These are phyloP conservation scores for Sepiola atlantica DNA, from an alignment of 2,888 invertebrate species.

Conservation along the genomic window DNA sequence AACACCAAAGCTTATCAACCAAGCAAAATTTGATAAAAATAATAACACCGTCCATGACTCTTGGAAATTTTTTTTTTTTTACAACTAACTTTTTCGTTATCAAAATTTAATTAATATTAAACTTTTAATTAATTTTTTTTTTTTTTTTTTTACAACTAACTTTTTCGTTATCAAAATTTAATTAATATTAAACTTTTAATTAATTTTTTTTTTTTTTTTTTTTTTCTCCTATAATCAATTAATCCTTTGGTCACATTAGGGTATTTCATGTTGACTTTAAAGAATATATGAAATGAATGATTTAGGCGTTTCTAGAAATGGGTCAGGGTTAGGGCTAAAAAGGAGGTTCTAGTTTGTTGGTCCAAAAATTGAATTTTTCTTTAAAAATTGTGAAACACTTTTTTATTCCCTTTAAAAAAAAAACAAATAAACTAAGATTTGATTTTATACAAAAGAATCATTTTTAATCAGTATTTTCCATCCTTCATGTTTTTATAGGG, in stretches of 20 bases:
- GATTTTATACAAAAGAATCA: no score
- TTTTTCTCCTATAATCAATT: background rate
- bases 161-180: background rate
- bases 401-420: background rate
- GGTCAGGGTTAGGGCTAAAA: background rate
- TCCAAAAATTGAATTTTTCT: background rate
- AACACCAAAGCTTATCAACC: background rate
- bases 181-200: background rate
- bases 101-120: background rate
- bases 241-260: background rate
- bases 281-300: background rate
- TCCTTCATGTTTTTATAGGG: background rate
- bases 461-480: background rate
- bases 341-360: background rate
- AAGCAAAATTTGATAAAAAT: background rate
- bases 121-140: background rate
- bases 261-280: background rate
- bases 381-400: background rate
- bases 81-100: background rate
- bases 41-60: background rate
- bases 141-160: background rate
- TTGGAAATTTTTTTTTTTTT: background rate
- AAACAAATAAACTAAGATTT: no score
- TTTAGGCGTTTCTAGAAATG: background rate
- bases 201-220: background rate